Base-by-base conservation (phyloP, 2,888 invertebrate species). In the Habroteleia sp. region DNA sequence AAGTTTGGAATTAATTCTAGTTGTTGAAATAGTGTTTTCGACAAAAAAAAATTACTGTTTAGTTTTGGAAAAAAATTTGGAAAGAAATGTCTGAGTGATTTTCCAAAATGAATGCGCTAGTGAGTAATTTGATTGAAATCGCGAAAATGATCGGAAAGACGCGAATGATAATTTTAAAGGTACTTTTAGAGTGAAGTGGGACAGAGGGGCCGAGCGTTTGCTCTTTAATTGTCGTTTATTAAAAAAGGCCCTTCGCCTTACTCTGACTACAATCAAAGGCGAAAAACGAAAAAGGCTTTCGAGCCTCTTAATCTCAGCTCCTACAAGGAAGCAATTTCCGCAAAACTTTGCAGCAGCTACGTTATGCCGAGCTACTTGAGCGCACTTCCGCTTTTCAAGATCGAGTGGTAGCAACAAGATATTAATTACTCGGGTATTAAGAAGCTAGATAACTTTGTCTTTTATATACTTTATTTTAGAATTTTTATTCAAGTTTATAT, bases 171-270 rank as follows among this genome's bases (percentile, higher is more conserved):
- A 20, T 56, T 3, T 48, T 39, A 10, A 1, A 14, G 35, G 11
- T 23, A 50, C 39, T 50, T 65, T 41, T 25, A n/a, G 5, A 44
- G 60, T 35, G 10, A 35, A 52, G 37, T 69, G 65, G 71, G 62
- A 27, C 54, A 75, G 35, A 4, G 20, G 20, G 4, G 20, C 20
- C 20, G 20, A 4, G 20, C 4, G 20, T 20, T 48, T 20, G 31
- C 39, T 39, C 52, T 56, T 73, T 86, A 87, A 88, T 88, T 86
- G 85, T 82, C 81, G 82, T 85, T 87, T 88, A 87, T 88, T 87
- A 87, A 86, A 86, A 86, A 83, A 77, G 80, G 46, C 79, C 79
- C 71, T 46, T 46, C 72, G 54, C 25, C 50, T 42, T 20, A 25
- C 20, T 14, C 16, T 44, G 31, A 39, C 41, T n/a, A 13, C 62